phyloP scores from a whole-genome alignment of 2,797 vertebrate genomes.

The Orestias chungarensis region DNA sequence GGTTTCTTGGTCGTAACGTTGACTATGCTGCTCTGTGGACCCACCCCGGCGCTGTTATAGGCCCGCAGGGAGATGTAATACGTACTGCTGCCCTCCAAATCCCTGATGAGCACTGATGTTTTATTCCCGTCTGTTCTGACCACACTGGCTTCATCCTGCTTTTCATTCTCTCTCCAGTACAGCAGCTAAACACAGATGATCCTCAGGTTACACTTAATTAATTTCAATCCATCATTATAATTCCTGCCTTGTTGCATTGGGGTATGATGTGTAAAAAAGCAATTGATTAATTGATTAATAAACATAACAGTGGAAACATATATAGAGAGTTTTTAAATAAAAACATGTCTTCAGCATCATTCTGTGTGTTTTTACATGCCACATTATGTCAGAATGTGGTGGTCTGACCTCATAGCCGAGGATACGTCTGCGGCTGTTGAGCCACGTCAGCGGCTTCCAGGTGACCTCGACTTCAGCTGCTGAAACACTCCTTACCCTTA shows the following conservation, averaged over 20 bases:
- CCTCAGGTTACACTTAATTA: slow-evolving; percentile 17
- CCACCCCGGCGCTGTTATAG: slow-evolving; percentile 91
- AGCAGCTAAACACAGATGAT: slow-evolving; percentile 78
- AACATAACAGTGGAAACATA: slow-evolving; percentile 9
- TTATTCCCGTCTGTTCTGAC: slow-evolving; percentile 87
- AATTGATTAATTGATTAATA: slow-evolving; percentile 26
- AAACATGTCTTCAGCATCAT: slow-evolving; percentile 21
- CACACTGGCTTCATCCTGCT: slow-evolving; percentile 85
- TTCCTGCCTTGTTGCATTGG: background rate
- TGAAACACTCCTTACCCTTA: slow-evolving; percentile 87
- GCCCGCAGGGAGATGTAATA: slow-evolving; percentile 88
- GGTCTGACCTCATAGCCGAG: slow-evolving; percentile 90
- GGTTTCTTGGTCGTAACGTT: slow-evolving; percentile 94
- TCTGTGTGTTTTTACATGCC: slow-evolving; percentile 20
- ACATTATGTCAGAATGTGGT: slow-evolving; percentile 53
- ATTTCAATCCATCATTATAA: background rate
- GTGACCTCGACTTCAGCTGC: slow-evolving; percentile 90
- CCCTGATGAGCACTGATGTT: slow-evolving; percentile 83
- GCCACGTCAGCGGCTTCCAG: slow-evolving; percentile 88
- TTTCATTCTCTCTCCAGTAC: slow-evolving; percentile 87
- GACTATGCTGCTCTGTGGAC: slow-evolving; percentile 85
- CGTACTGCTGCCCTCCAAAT: slow-evolving; percentile 86
- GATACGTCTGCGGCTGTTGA: slow-evolving; percentile 87
- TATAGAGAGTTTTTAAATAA: slow-evolving; percentile 19
- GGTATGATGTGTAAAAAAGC: background rate